Conservation (phyloP, 2,797 vertebrate species). For the Choloepus didactylus region DNA sequence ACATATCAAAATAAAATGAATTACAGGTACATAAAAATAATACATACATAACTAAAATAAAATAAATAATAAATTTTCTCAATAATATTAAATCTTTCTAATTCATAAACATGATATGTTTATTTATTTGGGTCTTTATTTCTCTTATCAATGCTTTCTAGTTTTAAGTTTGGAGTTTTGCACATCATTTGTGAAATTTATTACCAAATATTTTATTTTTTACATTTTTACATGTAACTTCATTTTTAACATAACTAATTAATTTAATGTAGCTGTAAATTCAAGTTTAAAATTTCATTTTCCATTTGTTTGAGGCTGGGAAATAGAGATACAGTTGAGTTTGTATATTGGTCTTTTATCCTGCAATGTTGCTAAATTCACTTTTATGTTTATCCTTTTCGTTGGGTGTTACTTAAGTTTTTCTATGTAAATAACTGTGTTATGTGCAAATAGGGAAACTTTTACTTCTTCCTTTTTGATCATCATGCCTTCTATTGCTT, state of each 20-base stretch:
- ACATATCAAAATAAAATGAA: too few species aligned
- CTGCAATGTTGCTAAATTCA: neutral
- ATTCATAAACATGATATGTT: neutral
- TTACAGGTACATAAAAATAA: too few species aligned
- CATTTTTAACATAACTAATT: neutral
- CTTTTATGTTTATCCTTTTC: conserved; percentile 4
- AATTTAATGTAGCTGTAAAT: neutral
- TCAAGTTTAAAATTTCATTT: neutral
- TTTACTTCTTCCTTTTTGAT: neutral
- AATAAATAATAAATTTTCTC: neutral
- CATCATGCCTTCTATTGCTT: too few species aligned
- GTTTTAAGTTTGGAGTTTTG: neutral
- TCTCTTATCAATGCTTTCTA: neutral
- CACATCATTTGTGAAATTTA: neutral
- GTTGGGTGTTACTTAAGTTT: neutral
- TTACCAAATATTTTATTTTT: neutral
- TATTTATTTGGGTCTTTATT: neutral
- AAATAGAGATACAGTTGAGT: neutral
- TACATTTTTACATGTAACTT: too few species aligned
- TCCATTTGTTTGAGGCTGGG: neutral
- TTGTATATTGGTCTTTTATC: neutral
- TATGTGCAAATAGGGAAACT: neutral
- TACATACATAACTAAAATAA: too few species aligned
- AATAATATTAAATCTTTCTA: neutral
- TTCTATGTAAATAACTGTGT: neutral